Conservation (phyloP, 2,888 invertebrate species). For the Conus canariensis region DNA sequence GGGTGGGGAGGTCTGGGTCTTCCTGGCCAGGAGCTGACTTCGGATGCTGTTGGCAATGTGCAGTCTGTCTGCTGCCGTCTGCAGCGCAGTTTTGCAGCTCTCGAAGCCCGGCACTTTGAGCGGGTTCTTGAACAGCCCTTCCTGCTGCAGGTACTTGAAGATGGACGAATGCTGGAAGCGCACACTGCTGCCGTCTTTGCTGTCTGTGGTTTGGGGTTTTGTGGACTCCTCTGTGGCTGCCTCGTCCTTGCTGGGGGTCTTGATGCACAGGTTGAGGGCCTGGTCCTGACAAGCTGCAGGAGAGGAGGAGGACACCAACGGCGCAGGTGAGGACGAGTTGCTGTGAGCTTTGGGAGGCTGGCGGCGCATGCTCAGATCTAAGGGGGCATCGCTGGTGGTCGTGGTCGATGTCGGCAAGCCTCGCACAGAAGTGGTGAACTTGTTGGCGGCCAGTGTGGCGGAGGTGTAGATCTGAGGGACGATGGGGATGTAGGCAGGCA, state of each 20-base stretch:
- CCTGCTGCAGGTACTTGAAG: constrained; percentile 76
- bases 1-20: constrained; percentile 16
- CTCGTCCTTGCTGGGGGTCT: constrained; percentile 65
- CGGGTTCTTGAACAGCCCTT: constrained; percentile 64
- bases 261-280: constrained; percentile 89
- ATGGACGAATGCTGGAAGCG: constrained; percentile 68
- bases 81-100: neutral
- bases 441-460: constrained; percentile 12
- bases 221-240: neutral
- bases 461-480: constrained; percentile 69
- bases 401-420: constrained; percentile 36
- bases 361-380: constrained; percentile 91
- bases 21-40: constrained; percentile 32
- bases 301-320: neutral
- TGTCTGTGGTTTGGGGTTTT: neutral
- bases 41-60: constrained; percentile 39
- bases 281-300: constrained; percentile 77
- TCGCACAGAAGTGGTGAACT: neutral
- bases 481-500: constrained; percentile 73
- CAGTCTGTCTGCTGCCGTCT: constrained; percentile 1
- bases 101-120: constrained; percentile 43
- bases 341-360: constrained; percentile 65
- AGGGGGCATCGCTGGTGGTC: constrained; percentile 80
- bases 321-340: constrained; percentile 70
- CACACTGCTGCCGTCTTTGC: constrained; percentile 8